These are phyloP conservation scores for Lycodopsis pacificus DNA, from an alignment of 2,797 vertebrate species.

Conservation along the genomic window DNA sequence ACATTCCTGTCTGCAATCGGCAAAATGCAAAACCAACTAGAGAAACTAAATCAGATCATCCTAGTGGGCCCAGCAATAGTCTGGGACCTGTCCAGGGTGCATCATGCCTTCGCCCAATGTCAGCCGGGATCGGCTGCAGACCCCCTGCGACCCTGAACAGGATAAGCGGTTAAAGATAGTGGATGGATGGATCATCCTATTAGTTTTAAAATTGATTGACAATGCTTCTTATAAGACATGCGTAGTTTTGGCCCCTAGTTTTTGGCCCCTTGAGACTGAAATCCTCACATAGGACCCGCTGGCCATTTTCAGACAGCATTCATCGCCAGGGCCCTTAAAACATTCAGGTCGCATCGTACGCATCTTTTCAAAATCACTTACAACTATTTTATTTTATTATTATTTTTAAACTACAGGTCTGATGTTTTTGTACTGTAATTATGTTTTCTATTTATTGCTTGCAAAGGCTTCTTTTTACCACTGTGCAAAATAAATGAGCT, in stretches of 20 bases:
- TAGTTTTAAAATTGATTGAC: background rate
- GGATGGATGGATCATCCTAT: background rate
- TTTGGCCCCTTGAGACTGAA: background rate
- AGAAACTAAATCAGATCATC: slow-evolving; percentile 5
- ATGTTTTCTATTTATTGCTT: background rate
- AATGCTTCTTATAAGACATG: background rate
- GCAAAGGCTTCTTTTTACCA: background rate
- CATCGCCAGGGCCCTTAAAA: background rate
- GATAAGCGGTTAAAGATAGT: background rate
- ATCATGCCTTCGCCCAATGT: too few relatives aligned
- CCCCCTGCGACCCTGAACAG: background rate
- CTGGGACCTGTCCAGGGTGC: background rate
- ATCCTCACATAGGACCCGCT: background rate
- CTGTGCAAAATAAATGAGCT: background rate
- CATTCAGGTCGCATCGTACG: background rate
- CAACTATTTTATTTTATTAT: background rate
- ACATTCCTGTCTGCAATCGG: rapidly evolving
- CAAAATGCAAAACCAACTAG: background rate
- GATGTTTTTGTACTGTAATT: background rate
- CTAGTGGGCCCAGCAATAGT: background rate
- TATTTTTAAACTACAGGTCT: background rate
- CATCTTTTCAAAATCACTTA: background rate
- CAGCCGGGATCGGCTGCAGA: background rate
- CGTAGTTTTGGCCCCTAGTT: background rate
- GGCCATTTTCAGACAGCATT: background rate